Base-by-base conservation (phyloP, 2,113 vertebrate species). In the Percina caprodes region DNA sequence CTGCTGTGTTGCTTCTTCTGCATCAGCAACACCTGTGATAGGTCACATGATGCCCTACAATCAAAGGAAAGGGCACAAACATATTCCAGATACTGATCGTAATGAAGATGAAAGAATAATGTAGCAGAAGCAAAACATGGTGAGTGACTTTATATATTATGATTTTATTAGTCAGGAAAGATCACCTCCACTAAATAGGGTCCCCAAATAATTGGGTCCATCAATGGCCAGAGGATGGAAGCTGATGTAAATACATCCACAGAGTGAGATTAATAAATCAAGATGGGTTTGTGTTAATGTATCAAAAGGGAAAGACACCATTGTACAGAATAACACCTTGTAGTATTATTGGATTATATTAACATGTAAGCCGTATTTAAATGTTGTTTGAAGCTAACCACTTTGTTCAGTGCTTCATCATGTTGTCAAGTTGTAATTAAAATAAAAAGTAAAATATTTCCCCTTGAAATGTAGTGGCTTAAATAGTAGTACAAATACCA, bases 11-110 rank as follows among this genome's bases (percentile, higher is more conserved):
- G 39, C 55, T 60, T 66, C 58, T n/a, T 16, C 73, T 74, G 62
- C 81, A 59, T 80, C 71, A 73, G 61, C 24, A 68, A 30, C 67
- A 82, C 1, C 3, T 26, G 58, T 59, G 24, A 55, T n/a, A 16
- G 33, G 74, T 13, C 11, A 19, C 52, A 59, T 21, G 4, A 65
- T 39, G 14, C 18, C 23, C 14, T 35, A 8, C 2, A 8, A 33
- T 52, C 21, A 62, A 74, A 74, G 63, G 24, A 62, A 74, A 74
- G 63, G 24, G 15, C 15, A 49, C 3, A 60, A 49, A 71, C 48
- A 70, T 58, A 33, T 55, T 58, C 30, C n/a, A 33, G n/a, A 26
- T 14, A 30, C 1, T 59, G 54, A 67, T 69, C 13, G 55, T 30
- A 26, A 59, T 23, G 4, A 71, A 30, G 56, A 48, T 49, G 39